These are phyloP conservation scores for Hyles euphorbiae DNA, from an alignment of 1,140 invertebrate species.

Conservation along the genomic window DNA sequence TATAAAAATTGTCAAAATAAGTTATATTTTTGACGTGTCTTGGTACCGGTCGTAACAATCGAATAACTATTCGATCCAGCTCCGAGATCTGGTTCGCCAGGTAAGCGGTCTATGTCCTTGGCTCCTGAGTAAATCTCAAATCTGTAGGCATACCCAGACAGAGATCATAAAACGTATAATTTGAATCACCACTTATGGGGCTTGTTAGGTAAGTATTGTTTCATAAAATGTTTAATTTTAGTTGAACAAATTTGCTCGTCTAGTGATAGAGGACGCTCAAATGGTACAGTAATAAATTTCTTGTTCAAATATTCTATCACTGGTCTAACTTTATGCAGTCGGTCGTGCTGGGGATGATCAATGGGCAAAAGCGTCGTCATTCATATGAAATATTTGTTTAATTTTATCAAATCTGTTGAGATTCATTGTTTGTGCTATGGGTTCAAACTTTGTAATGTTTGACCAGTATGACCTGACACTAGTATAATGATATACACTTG, in stretches of 20 bases:
- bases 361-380: constrained; percentile 21
- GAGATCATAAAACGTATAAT: constrained; percentile 37
- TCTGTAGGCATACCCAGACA: constrained; percentile 42
- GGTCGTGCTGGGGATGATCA: constrained; percentile 32
- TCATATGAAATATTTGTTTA: constrained; percentile 17
- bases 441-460: no score
- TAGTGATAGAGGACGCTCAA: constrained; percentile 32
- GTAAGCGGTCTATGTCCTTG: constrained; percentile 21
- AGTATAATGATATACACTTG: constrained; percentile 40
- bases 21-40: constrained; percentile 31
- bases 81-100: constrained; percentile 22
- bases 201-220: constrained; percentile 49
- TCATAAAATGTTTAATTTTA: constrained; percentile 43
- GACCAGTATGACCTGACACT: constrained; percentile 22
- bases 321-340: constrained; percentile 32
- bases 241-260: constrained; percentile 54
- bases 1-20: constrained; percentile 43
- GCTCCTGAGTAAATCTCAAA: constrained; percentile 48
- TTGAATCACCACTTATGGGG: constrained; percentile 45
- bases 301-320: constrained; percentile 11
- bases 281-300: constrained; percentile 16
- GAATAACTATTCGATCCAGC: constrained; percentile 20
- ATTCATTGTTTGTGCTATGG: no score
- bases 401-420: no score
- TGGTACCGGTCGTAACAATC: constrained; percentile 17